These are phyloP conservation scores for Aphelocoma californica DNA, from an alignment of 2,797 vertebrate genomes.

Conservation along the genomic window DNA sequence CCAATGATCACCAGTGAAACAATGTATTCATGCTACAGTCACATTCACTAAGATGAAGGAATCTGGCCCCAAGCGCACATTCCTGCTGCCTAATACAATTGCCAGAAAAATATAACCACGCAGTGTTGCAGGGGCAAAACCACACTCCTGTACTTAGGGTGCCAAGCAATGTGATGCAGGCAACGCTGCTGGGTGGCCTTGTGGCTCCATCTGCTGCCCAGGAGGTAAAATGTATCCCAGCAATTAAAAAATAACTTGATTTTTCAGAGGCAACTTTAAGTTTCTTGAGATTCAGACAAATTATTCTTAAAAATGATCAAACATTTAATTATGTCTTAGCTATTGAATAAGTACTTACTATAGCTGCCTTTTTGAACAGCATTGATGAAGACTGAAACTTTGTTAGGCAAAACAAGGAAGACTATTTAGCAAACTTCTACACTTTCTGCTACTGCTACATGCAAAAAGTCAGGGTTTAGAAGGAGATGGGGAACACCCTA, in stretches of 20 bases:
- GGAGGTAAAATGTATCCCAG: not conserved
- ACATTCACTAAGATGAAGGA: not conserved
- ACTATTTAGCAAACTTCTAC: not conserved
- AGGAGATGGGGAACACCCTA: not conserved
- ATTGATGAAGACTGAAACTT: not conserved
- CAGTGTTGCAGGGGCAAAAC: not conserved
- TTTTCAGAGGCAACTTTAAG: not conserved
- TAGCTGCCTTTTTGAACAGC: not conserved
- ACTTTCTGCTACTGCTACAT: not conserved
- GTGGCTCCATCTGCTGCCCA: slow-evolving; percentile 34
- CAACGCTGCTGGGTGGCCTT: not conserved
- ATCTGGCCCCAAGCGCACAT: not conserved
- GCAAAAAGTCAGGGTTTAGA: not conserved
- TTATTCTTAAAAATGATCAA: not conserved
- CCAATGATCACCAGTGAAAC: not conserved
- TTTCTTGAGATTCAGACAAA: not conserved
- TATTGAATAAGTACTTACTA: not conserved
- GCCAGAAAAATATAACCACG: not conserved
- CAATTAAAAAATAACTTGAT: not conserved
- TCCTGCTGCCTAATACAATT: not conserved
- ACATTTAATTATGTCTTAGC: not conserved
- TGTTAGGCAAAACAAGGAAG: not conserved
- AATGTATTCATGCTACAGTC: not conserved
- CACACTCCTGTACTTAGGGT: not conserved
- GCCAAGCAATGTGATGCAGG: not conserved